phyloP scores from a whole-genome alignment of 2,113 vertebrate genomes.

The Nycticryphes semicollaris region DNA sequence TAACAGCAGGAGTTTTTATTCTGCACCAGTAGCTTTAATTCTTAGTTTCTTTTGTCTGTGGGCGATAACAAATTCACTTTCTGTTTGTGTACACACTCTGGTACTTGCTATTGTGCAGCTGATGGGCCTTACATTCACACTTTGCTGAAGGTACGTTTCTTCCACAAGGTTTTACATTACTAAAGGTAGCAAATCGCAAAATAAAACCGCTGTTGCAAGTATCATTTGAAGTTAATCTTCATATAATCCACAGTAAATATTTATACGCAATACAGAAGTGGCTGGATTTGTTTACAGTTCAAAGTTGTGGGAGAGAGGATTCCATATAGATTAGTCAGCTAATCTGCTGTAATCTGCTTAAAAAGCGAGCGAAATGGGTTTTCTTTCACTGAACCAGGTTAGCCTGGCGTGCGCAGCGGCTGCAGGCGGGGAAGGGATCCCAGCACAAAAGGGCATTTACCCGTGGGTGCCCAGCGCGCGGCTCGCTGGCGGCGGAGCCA shows the following conservation, averaged over 20 bases:
- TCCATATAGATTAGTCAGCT: slow-evolving; percentile 50
- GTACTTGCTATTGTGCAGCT: not conserved
- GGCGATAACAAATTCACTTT: not conserved
- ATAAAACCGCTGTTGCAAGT: slow-evolving; percentile 24
- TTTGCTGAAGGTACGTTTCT: not conserved
- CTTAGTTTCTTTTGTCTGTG: not conserved
- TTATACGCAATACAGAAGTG: slow-evolving; percentile 24
- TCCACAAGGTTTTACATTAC: slow-evolving; percentile 23
- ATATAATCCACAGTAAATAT: slow-evolving; percentile 60
- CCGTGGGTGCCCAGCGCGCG: not conserved
- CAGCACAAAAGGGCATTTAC: not conserved
- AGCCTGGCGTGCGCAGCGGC: not conserved
- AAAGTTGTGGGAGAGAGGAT: slow-evolving; percentile 46
- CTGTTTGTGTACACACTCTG: not conserved
- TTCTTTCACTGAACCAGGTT: slow-evolving; percentile 1
- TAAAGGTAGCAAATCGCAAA: not conserved
- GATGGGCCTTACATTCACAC: not conserved
- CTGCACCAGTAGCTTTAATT: not conserved
- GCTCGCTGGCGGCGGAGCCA: not conserved
- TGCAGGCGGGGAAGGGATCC: not conserved
- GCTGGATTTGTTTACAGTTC: slow-evolving; percentile 58
- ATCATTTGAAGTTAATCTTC: slow-evolving; percentile 55
- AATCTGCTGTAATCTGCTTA: slow-evolving; percentile 69
- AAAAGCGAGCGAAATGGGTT: slow-evolving; percentile 17
- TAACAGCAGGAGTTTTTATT: not conserved